Evolutionary conservation across 2,797 vertebrate species (phyloP).

Genomic region (Squalus acanthias): DNA sequence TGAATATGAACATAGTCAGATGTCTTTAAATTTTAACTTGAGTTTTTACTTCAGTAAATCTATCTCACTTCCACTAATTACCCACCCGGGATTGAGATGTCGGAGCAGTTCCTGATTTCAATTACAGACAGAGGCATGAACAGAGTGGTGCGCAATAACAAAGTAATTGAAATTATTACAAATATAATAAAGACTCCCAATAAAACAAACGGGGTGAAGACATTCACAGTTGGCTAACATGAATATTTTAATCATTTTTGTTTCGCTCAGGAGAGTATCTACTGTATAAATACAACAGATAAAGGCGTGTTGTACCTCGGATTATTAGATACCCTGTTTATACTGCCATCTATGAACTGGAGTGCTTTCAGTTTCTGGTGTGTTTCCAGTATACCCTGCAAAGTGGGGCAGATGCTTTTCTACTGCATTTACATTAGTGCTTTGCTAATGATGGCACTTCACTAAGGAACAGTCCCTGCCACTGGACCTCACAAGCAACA

Average conservation of each 20-base stretch:
- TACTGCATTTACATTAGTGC: background rate
- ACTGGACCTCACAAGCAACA: background rate
- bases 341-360: background rate
- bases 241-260: background rate
- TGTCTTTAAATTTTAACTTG: background rate
- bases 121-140: background rate
- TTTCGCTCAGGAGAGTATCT: background rate
- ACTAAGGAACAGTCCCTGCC: background rate
- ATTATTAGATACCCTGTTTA: background rate
- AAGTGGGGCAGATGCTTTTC: background rate
- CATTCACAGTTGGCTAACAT: background rate
- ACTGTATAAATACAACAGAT: background rate
- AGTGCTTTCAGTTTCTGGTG: background rate
- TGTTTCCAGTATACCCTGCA: background rate
- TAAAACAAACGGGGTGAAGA: background rate
- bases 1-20: background rate
- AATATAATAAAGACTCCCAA: background rate
- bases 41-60: background rate
- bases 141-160: background rate
- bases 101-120: background rate
- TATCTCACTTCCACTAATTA: background rate
- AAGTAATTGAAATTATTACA: background rate
- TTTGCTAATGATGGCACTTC: background rate
- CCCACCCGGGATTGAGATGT: background rate
- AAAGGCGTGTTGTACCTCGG: background rate